Evolutionary conservation across 1,140 invertebrate genomes (phyloP).

Genomic region (Asobara japonica): DNA sequence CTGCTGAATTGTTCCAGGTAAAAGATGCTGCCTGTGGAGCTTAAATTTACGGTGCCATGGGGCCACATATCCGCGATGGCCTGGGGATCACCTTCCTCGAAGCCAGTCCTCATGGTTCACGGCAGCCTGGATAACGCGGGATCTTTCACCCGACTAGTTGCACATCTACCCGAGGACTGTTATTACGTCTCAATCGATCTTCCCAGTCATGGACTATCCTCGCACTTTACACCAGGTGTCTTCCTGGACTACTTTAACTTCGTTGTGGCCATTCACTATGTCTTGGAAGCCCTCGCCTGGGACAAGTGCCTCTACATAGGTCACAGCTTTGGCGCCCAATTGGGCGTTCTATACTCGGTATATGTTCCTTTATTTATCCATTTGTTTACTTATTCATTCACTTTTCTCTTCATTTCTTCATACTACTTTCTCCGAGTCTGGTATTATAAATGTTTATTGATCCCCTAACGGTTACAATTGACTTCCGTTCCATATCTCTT

Average conservation of each 20-base stretch:
- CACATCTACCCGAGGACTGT: constrained; percentile 67
- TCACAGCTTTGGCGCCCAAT: constrained; percentile 70
- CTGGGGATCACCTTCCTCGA: constrained; percentile 69
- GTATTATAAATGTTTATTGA: too few relatives aligned
- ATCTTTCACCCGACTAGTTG: constrained; percentile 72
- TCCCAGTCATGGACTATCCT: constrained; percentile 76
- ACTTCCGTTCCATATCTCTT: too few relatives aligned
- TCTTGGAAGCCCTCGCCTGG: constrained; percentile 71
- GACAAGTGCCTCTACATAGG: constrained; percentile 65
- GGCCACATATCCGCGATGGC: constrained; percentile 68
- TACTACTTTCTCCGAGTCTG: constrained; percentile 44
- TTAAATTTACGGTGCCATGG: constrained; percentile 48
- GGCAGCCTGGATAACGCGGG: constrained; percentile 73
- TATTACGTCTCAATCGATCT: constrained; percentile 75
- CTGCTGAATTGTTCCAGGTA: neutral
- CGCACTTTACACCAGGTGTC: constrained; percentile 68
- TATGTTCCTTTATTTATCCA: too few relatives aligned
- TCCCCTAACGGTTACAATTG: too few relatives aligned
- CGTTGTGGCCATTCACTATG: constrained; percentile 62
- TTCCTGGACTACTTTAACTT: constrained; percentile 62
- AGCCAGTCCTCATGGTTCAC: constrained; percentile 72
- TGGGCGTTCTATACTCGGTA: constrained; percentile 60
- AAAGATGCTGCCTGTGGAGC: constrained; percentile 2
- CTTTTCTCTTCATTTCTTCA: constrained; percentile 66
- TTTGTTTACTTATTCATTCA: too few relatives aligned